These are phyloP conservation scores for Helarctos malayanus DNA, from an alignment of 2,797 vertebrate species.

Conservation along the genomic window DNA sequence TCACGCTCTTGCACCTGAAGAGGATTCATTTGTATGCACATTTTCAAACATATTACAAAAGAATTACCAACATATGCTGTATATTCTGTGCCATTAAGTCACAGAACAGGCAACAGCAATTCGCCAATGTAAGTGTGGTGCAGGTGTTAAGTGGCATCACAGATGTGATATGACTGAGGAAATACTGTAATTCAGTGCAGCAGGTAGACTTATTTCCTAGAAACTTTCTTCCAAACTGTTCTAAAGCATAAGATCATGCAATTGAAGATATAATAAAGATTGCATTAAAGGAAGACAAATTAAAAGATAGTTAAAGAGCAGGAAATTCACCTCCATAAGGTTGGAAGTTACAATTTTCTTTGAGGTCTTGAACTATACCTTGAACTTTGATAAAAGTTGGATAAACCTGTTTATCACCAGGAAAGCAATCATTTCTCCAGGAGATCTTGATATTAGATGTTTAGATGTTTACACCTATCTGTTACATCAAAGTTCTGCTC, in stretches of 20 bases:
- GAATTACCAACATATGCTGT: constrained; percentile 84
- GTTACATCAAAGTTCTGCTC: constrained; percentile 64
- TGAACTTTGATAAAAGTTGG: constrained; percentile 82
- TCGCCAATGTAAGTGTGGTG: constrained; percentile 37
- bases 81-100: constrained; percentile 76
- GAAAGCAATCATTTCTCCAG: constrained; percentile 81
- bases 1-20: constrained; percentile 80
- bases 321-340: constrained; percentile 56
- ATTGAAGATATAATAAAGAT: constrained; percentile 71
- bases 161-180: constrained; percentile 74
- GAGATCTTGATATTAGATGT: constrained; percentile 78
- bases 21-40: constrained; percentile 80
- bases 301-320: constrained; percentile 74
- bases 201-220: constrained; percentile 68
- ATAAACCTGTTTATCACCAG: constrained; percentile 82
- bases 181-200: constrained; percentile 67
- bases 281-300: constrained; percentile 75
- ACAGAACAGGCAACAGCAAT: constrained; percentile 65
- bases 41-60: constrained; percentile 81
- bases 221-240: constrained; percentile 71
- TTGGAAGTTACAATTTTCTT: constrained; percentile 59
- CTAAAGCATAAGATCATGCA: constrained; percentile 61
- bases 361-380: constrained; percentile 75
- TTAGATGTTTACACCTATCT: constrained; percentile 78
- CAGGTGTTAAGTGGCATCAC: constrained; percentile 76